Evolutionary conservation across 2,113 vertebrate genomes (phyloP).

Genomic region (Galemys pyrenaicus): DNA sequence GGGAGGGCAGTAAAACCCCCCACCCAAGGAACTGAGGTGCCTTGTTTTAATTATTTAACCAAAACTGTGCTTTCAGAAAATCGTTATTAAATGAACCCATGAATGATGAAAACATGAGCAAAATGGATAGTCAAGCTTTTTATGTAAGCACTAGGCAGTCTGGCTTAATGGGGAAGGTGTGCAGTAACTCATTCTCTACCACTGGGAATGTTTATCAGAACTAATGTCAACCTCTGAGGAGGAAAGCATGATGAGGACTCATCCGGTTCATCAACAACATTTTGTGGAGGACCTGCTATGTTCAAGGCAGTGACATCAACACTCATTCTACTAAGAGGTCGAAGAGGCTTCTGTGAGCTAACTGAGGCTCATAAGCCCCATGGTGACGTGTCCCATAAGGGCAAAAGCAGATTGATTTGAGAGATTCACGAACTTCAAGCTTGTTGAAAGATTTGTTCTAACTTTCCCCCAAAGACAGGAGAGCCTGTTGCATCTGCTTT

Average conservation of each 20-base stretch:
- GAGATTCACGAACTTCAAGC: slow-evolving; percentile 1
- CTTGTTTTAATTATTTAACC: background rate
- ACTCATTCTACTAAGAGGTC: background rate
- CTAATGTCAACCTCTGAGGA: background rate
- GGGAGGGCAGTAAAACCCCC: background rate
- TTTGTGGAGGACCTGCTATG: background rate
- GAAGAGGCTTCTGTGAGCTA: background rate
- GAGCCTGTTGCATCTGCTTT: slow-evolving; percentile 38
- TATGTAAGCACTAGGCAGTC: background rate
- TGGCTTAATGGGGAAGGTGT: background rate
- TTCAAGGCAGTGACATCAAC: background rate
- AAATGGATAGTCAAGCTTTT: background rate
- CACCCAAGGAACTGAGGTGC: background rate
- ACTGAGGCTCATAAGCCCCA: background rate
- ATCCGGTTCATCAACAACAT: background rate
- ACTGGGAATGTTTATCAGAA: background rate
- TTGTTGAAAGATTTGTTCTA: slow-evolving; percentile 19
- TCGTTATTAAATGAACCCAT: background rate
- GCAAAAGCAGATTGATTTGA: background rate
- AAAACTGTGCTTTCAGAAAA: background rate
- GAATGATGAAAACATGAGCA: background rate
- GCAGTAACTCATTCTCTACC: background rate
- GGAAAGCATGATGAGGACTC: background rate
- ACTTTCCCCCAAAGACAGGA: background rate
- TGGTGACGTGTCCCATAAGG: background rate